Conservation (phyloP, 2,797 vertebrate genomes). For the Poecilia velifera region DNA sequence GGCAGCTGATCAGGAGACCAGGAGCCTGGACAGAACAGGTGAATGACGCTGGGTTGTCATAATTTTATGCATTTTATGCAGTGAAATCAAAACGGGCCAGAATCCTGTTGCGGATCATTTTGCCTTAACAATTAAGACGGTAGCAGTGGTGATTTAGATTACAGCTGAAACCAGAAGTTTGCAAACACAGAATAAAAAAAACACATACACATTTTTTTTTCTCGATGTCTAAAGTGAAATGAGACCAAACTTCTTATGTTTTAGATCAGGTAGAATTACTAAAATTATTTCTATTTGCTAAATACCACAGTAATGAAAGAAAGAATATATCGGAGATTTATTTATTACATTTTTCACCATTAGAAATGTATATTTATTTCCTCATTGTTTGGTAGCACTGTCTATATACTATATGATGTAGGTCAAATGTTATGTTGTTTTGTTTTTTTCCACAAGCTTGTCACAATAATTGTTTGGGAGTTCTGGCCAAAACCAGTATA, state of each 20-base stretch:
- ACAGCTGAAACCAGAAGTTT: neutral
- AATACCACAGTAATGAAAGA: neutral
- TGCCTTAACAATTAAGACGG: neutral
- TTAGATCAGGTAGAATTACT: neutral
- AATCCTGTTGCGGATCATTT: neutral
- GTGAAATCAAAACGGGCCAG: neutral
- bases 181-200: neutral
- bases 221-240: neutral
- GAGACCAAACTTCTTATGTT: neutral
- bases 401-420: neutral
- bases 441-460: neutral
- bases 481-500: neutral
- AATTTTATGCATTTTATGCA: neutral
- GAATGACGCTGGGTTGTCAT: neutral
- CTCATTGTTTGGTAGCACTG: neutral
- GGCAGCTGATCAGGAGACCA: conserved; percentile 37
- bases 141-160: neutral
- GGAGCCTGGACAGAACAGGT: conserved; percentile 12
- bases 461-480: neutral
- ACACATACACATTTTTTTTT: neutral
- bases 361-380: neutral
- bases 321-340: neutral
- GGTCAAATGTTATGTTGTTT: neutral
- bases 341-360: neutral
- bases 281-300: neutral